phyloP scores from a whole-genome alignment of 2,888 invertebrate species.

The Trilocha varians region DNA sequence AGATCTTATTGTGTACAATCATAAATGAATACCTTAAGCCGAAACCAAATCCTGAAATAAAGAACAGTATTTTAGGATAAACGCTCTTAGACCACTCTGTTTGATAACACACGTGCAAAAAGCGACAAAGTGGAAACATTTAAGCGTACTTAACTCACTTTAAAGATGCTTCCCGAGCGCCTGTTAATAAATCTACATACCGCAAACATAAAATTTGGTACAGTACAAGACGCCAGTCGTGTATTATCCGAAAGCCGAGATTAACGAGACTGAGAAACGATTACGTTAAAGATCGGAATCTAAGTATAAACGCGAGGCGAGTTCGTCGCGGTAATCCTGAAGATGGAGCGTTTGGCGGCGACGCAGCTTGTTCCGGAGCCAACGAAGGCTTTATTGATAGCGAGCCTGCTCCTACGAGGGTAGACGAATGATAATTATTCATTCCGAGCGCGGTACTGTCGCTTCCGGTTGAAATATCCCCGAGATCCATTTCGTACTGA shows the following conservation, averaged over 20 bases:
- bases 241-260: conserved; percentile 23
- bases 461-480: conserved; percentile 11
- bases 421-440: conserved; percentile 31
- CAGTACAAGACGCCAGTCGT: neutral
- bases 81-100: no score
- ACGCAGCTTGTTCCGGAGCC: conserved; percentile 18
- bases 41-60: no score
- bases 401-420: conserved; percentile 16
- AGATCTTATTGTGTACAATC: no score
- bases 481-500: conserved; percentile 9
- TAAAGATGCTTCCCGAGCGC: neutral
- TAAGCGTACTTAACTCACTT: neutral
- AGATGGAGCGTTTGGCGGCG: conserved; percentile 48
- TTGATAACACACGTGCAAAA: neutral
- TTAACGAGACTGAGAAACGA: conserved; percentile 40
- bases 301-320: conserved; percentile 47
- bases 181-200: neutral
- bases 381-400: conserved; percentile 35
- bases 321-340: conserved; percentile 45
- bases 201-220: neutral
- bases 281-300: conserved; percentile 57
- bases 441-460: conserved; percentile 23
- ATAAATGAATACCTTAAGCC: no score
- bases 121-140: neutral
- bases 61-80: no score